Percentiles rank a stretch among this genome's conserved stretches.
phyloP scores from a whole-genome alignment of 1,140 invertebrate species.

The Metaphire vulgaris region DNA sequence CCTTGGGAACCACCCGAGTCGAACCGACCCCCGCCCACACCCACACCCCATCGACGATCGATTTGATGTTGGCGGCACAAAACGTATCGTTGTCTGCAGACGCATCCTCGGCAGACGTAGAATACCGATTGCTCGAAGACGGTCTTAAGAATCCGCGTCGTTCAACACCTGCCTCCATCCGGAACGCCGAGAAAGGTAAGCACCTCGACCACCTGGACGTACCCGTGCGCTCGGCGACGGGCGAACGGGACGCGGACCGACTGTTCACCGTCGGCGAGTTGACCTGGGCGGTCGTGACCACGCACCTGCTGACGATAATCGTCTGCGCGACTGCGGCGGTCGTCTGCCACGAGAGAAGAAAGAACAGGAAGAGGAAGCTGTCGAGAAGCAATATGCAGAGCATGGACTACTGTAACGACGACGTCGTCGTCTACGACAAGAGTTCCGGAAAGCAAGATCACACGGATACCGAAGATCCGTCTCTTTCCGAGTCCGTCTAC shows the following conservation, averaged over 20 bases:
- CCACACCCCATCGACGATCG: neutral
- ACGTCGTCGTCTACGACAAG: neutral
- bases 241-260: slow-evolving; percentile 4
- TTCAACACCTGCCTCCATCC: neutral
- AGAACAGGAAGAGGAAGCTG: too few relatives aligned
- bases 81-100: neutral
- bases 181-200: neutral
- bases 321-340: slow-evolving; percentile 44
- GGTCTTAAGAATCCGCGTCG: neutral
- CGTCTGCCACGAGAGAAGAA: too few relatives aligned
- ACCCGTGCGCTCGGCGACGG: neutral
- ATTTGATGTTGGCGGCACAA: neutral
- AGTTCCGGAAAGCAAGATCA: neutral
- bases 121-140: neutral
- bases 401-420: neutral
- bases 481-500: slow-evolving; percentile 1
- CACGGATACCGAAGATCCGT: neutral
- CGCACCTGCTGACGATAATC: slow-evolving; percentile 45
- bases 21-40: too few relatives aligned
- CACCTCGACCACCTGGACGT: neutral
- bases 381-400: too few relatives aligned
- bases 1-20: too few relatives aligned
- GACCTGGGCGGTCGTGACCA: slow-evolving; percentile 46
- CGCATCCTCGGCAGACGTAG: neutral
- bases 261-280: slow-evolving; percentile 44